A percentile compares a stretch with the other conserved stretches of the same genome.
Evolutionary conservation across 2,797 vertebrate species (phyloP).

Genomic region (Champsocephalus gunnari): DNA sequence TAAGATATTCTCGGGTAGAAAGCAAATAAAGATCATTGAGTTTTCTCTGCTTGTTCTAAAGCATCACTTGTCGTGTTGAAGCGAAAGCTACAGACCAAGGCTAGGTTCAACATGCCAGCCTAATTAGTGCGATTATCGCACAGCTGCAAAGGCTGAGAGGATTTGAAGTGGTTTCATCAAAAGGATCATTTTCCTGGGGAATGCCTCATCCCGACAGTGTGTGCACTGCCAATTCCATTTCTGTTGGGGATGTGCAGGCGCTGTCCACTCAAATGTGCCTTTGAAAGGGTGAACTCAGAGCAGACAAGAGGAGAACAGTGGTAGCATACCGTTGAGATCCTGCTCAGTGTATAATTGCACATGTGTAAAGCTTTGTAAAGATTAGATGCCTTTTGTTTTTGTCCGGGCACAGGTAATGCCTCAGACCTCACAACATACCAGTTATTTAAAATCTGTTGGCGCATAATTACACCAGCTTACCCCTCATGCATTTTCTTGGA

Average conservation of each 20-base stretch:
- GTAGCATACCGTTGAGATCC: conserved; percentile 11
- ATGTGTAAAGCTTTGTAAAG: conserved; percentile 31
- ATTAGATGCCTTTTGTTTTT: conserved; percentile 34
- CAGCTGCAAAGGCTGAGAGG: conserved; percentile 90
- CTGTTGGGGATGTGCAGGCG: conserved; percentile 45
- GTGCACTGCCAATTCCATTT: conserved; percentile 83
- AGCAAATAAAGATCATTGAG: conserved; percentile 18
- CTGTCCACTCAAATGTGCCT: conserved; percentile 44
- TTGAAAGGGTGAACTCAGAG: conserved; percentile 40
- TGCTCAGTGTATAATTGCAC: conserved; percentile 27
- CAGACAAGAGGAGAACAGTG: conserved; percentile 19
- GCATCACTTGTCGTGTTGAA: conserved; percentile 28
- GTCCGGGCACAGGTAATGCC: conserved; percentile 8
- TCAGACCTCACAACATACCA: conserved; percentile 32
- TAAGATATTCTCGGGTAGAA: conserved; percentile 8
- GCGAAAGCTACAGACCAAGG: conserved; percentile 33
- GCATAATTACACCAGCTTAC: conserved; percentile 38
- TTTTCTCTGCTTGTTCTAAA: neutral
- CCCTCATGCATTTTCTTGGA: conserved; percentile 30
- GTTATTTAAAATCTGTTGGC: conserved; percentile 31
- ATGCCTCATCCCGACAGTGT: conserved; percentile 89
- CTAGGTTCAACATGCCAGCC: conserved; percentile 84
- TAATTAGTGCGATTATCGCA: conserved; percentile 95
- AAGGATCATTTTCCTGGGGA: conserved; percentile 90
- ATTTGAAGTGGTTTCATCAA: conserved; percentile 91